A percentile compares a stretch with the other conserved stretches of the same genome.
Conservation (phyloP, 2,888 invertebrate genomes). For the Heliconius hortense region DNA sequence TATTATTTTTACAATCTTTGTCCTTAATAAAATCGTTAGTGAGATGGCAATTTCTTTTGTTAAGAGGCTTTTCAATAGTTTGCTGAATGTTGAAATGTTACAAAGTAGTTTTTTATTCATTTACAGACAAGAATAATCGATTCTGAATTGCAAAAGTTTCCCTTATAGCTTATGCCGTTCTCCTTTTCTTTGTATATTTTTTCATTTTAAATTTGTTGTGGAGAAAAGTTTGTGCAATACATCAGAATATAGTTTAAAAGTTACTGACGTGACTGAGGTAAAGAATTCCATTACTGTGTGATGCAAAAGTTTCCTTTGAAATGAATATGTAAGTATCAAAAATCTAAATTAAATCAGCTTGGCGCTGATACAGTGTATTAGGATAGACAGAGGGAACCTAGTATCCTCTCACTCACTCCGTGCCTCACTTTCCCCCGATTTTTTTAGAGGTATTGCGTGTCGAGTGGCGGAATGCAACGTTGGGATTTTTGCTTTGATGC, state of each 20-base stretch:
- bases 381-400: too few species aligned
- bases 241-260: not conserved
- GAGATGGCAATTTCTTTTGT: slow-evolving; percentile 26
- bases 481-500: too few species aligned
- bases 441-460: too few species aligned
- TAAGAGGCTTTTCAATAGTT: slow-evolving; percentile 14
- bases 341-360: too few species aligned
- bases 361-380: too few species aligned
- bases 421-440: too few species aligned
- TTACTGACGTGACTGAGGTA: not conserved
- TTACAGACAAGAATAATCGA: slow-evolving; percentile 17
- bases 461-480: too few species aligned
- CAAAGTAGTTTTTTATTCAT: slow-evolving; percentile 22
- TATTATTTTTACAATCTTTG: slow-evolving; percentile 38
- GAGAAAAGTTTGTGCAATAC: not conserved
- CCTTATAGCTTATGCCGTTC: not conserved
- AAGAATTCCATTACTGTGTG: not conserved
- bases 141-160: slow-evolving; percentile 16
- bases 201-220: not conserved
- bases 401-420: too few species aligned
- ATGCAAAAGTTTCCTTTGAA: not conserved
- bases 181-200: not conserved
- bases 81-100: slow-evolving; percentile 16
- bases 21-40: slow-evolving; percentile 31
- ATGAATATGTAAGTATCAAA: not conserved